Conservation (phyloP, 1,140 invertebrate species). For the Drosophila bipectinata region DNA sequence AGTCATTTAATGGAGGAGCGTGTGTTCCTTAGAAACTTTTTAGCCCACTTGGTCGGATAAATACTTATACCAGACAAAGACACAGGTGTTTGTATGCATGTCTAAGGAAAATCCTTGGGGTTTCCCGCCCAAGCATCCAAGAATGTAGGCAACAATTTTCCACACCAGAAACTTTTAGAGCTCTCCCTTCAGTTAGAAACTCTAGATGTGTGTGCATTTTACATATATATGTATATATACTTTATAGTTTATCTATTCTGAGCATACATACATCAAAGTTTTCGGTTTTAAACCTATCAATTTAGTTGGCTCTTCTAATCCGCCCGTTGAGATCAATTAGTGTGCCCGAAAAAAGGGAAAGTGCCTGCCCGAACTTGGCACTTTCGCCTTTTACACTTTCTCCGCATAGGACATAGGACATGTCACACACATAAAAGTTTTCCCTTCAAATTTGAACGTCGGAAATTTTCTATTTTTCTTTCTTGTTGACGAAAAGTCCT, state of each 20-base stretch:
- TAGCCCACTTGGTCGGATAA: constrained; percentile 12
- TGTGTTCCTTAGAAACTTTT: neutral
- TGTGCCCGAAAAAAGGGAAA: constrained; percentile 34
- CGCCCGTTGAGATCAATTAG: constrained; percentile 74
- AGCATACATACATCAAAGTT: constrained; percentile 58
- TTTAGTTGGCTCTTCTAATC: constrained; percentile 61
- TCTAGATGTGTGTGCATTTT: too few species aligned
- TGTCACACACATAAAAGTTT: constrained; percentile 10
- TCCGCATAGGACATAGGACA: neutral
- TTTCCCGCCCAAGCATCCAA: neutral
- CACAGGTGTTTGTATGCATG: constrained; percentile 1
- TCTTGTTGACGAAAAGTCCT: constrained; percentile 28
- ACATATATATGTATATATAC: too few species aligned
- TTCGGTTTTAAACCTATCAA: constrained; percentile 64
- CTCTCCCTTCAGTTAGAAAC: too few species aligned
- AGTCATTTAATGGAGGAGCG: neutral
- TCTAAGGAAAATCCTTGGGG: neutral
- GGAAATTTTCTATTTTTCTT: constrained; percentile 26
- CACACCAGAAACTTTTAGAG: constrained; percentile 4
- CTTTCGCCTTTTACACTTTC: constrained; percentile 11
- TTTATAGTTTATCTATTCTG: neutral
- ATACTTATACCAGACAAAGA: constrained; percentile 1
- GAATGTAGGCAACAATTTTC: constrained; percentile 14
- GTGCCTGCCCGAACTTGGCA: constrained; percentile 36
- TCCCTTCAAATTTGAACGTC: neutral